Base-by-base conservation (phyloP, 2,888 invertebrate species). In the Coelinius sp. region DNA sequence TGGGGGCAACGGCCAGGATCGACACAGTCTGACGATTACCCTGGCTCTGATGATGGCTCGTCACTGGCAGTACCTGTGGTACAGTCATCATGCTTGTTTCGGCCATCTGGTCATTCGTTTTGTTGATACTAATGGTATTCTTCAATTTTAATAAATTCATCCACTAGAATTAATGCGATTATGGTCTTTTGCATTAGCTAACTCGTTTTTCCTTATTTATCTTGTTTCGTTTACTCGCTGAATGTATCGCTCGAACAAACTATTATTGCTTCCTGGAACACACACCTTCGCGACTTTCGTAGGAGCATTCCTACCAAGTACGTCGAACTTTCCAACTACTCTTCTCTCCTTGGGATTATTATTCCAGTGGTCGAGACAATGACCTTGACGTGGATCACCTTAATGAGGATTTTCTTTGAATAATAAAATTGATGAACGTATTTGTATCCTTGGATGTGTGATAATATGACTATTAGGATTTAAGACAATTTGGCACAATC, bases 21-120 rank as follows among this genome's bases (percentile, higher is more conserved):
- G 84, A 85, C 80, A 85, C 84, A 79, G 82, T 83, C 83, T 85
- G 84, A 41, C 75, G 78, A 73, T 79, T 82, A 68, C 71, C 75
- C 74, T 75, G 66, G 71, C 81, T 79, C 66, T 80, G 76, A 70
- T 52, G 76, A 68, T 77, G 81, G 76, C 73, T 73, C 24, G 77
- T 77, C 73, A 77, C 49, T 78, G 67, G 71, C 44, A 74, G 64
- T 69, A 75, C 70, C 52, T 72, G 68, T 44, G 52, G 59, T 67
- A 72, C 70, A 35, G 56, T 78, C 76, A 68, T 70, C 53, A 59
- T 70, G 24, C 31, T 71, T 17, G 71, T 41, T 20, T 38, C 12
- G 6, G 69, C 35, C 53, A 63, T 63, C 38, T 63, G 20, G 10
- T 22, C 41, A 41, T 63, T 38, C 24, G 38, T 38, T n/a, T n/a